Evolutionary conservation across 2,797 vertebrate species (phyloP).

Genomic region (Monodelphis domestica): DNA sequence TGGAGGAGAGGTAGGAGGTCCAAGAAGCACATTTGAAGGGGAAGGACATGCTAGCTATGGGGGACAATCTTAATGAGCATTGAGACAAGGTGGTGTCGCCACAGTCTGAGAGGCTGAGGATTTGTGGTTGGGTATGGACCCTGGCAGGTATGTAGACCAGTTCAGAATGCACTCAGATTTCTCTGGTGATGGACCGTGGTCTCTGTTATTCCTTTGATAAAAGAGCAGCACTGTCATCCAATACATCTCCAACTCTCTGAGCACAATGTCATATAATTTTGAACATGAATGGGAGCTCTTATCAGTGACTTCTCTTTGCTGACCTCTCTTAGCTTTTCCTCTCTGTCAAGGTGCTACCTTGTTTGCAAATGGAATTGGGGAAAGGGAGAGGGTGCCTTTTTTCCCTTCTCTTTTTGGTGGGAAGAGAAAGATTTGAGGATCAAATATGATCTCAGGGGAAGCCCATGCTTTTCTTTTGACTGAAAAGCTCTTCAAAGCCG

Average conservation of each 20-base stretch:
- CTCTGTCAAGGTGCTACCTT: not conserved
- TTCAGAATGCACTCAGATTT: not conserved
- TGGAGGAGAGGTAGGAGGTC: not conserved
- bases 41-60: not conserved
- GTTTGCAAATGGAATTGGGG: slow-evolving; percentile 44
- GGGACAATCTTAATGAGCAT: not conserved
- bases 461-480: slow-evolving; percentile 62
- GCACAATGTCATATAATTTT: slow-evolving; percentile 54
- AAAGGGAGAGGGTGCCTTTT: slow-evolving; percentile 27
- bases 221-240: slow-evolving; percentile 31
- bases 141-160: not conserved
- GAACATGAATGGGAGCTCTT: slow-evolving; percentile 50
- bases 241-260: not conserved
- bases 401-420: slow-evolving; percentile 28
- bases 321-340: slow-evolving; percentile 2
- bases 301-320: slow-evolving; percentile 26
- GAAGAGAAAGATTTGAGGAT: slow-evolving; percentile 43
- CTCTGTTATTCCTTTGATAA: slow-evolving; percentile 40
- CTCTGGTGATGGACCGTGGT: not conserved
- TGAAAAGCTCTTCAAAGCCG: slow-evolving; percentile 63
- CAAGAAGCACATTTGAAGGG: not conserved
- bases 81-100: not conserved
- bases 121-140: slow-evolving; percentile 6
- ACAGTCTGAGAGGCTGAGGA: not conserved
- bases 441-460: slow-evolving; percentile 65